These are phyloP conservation scores for Chinchilla lanigera DNA, from an alignment of 2,113 vertebrate genomes.

Conservation along the genomic window DNA sequence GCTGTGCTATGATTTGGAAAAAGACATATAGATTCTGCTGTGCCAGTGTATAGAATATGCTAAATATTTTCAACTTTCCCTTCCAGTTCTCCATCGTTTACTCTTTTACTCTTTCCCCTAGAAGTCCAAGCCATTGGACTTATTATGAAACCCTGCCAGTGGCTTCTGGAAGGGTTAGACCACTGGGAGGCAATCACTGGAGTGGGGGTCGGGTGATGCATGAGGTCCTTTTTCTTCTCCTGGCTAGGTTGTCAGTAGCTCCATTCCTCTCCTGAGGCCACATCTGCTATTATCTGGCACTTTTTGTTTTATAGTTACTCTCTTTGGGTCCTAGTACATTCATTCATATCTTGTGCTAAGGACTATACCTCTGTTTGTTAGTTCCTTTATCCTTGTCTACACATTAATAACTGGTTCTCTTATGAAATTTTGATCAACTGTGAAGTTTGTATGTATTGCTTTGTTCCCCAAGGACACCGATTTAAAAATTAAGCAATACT, in stretches of 20 bases:
- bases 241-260: accelerated
- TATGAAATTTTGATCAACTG: background rate
- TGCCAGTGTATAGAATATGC: background rate
- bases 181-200: too few species aligned
- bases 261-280: background rate
- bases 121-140: background rate
- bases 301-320: background rate
- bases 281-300: background rate
- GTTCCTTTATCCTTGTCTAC: background rate
- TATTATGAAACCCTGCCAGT: background rate
- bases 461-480: background rate
- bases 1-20: background rate
- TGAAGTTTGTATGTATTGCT: background rate
- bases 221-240: background rate
- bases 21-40: background rate
- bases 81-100: background rate
- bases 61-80: background rate
- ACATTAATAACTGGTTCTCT: background rate
- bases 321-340: background rate
- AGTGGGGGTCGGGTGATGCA: too few species aligned
- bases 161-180: background rate
- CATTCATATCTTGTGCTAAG: background rate
- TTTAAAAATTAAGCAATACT: background rate
- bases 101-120: background rate
- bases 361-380: background rate